These are phyloP conservation scores for Gorsachius magnificus DNA, from an alignment of 2,797 vertebrate species.

Conservation along the genomic window DNA sequence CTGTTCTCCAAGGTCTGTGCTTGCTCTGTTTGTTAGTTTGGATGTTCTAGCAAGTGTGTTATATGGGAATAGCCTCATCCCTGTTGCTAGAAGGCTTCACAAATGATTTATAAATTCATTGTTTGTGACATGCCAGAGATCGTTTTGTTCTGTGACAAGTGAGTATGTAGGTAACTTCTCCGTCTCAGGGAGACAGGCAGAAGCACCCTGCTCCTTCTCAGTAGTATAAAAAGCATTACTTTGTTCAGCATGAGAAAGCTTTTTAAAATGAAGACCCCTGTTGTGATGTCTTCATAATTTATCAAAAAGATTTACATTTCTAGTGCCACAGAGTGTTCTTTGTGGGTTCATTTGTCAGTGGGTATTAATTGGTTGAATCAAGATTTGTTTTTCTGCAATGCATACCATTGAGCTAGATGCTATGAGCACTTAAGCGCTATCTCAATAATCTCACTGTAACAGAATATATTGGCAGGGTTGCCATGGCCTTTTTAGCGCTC, in stretches of 20 bases:
- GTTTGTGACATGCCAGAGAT: background rate
- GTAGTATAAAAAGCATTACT: background rate
- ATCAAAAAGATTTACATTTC: background rate
- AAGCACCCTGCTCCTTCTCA: background rate
- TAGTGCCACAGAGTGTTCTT: background rate
- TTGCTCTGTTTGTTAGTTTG: background rate
- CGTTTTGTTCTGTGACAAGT: background rate
- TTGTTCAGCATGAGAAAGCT: background rate
- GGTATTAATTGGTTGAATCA: background rate
- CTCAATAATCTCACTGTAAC: background rate
- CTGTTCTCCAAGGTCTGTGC: background rate
- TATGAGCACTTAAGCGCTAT: background rate
- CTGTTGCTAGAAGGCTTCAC: background rate
- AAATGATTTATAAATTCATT: background rate
- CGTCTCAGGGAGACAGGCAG: background rate
- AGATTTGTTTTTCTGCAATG: background rate
- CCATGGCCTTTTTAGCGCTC: background rate
- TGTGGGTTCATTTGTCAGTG: background rate
- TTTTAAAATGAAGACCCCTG: background rate
- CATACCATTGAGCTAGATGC: background rate
- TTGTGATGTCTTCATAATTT: background rate
- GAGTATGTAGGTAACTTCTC: background rate
- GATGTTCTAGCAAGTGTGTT: too few relatives aligned
- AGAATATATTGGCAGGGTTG: background rate
- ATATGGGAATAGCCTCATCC: background rate